Percentiles rank a stretch among this genome's conserved stretches.
Evolutionary conservation across 2,888 invertebrate species (phyloP).

Genomic region (Boloria euphrosyne): DNA sequence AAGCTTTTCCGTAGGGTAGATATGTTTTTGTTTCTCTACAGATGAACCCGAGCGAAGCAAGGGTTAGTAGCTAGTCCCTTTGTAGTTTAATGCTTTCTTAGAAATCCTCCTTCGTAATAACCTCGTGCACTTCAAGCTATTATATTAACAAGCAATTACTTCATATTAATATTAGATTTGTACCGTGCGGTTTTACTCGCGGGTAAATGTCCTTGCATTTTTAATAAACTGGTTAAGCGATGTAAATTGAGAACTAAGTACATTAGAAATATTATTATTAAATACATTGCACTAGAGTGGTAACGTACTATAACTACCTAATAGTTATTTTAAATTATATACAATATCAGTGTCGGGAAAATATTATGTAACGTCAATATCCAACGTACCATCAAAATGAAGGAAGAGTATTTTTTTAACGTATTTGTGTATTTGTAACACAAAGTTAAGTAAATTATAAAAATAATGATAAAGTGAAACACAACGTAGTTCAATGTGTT

Average conservation of each 20-base stretch:
- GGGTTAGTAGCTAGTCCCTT: neutral
- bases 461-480: neutral
- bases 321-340: too few species aligned
- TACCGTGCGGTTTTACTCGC: slow-evolving; percentile 35
- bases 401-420: too few species aligned
- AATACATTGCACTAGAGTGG: neutral
- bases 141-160: slow-evolving; percentile 32
- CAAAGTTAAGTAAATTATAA: too few species aligned
- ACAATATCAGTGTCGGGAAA: too few species aligned
- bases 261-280: neutral
- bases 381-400: too few species aligned
- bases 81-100: slow-evolving; percentile 21
- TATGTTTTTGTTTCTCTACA: too few species aligned
- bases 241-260: slow-evolving; percentile 1
- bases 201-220: slow-evolving; percentile 33
- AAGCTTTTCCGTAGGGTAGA: too few species aligned
- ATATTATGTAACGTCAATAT: too few species aligned
- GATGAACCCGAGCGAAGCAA: too few species aligned
- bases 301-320: too few species aligned
- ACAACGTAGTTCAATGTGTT: slow-evolving; percentile 6
- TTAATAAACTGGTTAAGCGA: slow-evolving; percentile 15
- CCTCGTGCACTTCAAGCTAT: slow-evolving; percentile 16
- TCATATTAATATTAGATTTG: slow-evolving; percentile 30
- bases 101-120: slow-evolving; percentile 22
- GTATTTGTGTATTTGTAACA: too few species aligned